Evolutionary conservation across 2,888 invertebrate species (phyloP), one percentile per base, ranked within the genome.

Genomic region (Parnassius mnemosyne): DNA sequence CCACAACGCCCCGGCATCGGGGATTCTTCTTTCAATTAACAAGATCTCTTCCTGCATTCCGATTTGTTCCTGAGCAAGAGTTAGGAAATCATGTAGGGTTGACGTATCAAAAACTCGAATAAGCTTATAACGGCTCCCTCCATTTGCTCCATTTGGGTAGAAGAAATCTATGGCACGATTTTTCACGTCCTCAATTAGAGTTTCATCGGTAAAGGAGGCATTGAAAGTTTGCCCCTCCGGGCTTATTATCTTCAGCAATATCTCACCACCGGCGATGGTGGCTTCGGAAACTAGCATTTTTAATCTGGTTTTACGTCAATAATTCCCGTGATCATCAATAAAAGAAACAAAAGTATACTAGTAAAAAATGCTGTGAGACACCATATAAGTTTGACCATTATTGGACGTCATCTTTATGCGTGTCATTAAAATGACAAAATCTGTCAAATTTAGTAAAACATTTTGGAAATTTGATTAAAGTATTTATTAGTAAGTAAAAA

Each of bases 1-100:
- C 89, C 89, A 90, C 2, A 90, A 65, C 1, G 84, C 77, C 0
- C 89, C 85, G 10, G 89, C 85, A 64, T 89, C 89, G 0, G 90
- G 87, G 0, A 80, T 68, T 1, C 88, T 71, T 13, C 88, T 73
- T 64, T 90, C 91, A 1, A 90, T 78, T 0, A 91, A 66, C 0
- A 91, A 65, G 1, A 91, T 66, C 49, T 91, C 91, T 50, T 91
- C 90, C 56, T 86, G 82, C 73, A 78, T 81, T 16, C 68, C 73
- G 0, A 90, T 73, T 65, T 89, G 81, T 66, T 89, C 90, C 61
- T 91, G 90, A 0, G 77, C 72, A 0, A 91, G 67, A 0, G 88
- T 87, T 0, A 90, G 68, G 64, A 89, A 87, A 53, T 90, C 90
- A 58, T 89, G 89, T 1, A 90, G 66, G 0, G 89, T 89, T 0